Evolutionary conservation across 2,113 vertebrate species (phyloP), one percentile per base, ranked within the genome.

Genomic region (Willisornis vidua): DNA sequence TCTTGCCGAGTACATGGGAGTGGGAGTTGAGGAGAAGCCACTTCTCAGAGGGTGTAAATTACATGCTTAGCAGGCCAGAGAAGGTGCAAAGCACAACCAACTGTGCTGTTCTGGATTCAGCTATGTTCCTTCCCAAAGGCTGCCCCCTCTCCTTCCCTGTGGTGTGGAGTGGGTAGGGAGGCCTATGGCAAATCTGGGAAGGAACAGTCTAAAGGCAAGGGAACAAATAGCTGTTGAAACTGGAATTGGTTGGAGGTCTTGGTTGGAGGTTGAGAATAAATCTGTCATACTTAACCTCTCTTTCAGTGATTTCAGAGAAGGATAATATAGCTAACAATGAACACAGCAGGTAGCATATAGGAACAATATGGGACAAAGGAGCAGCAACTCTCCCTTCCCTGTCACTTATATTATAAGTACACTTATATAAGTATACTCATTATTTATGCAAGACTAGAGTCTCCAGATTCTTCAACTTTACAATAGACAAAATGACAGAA

Each of bases 241-340:
- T 71, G 65, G 90, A 90, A 93, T 86, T 92, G 84, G 48, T 2
- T 43, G 41, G 41, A 43, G 41, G 1, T 67, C 86, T 67, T 70
- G 83, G 90, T 93, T 63, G 86, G 91, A 95, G 94, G 72, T 37
- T 86, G 59, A 52, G 79, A 63, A 83, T 43, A 92, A 92, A 92
- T 89, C 83, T 71, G 55, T 90, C 61, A 55, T 77, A 71, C 43
- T 95, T 77, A 63, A 51, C 51, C 16, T 80, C 22, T 58, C 85
- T 84, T 88, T 80, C 93, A 84, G 88, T 90, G 83, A 2, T 71
- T 63, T 78, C 83, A 59, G 83, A 72, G 79, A n/a, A 80, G 59
- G 41, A 26, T 7, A 10, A 62, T 54, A 19, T 75, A 43, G 35
- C 63, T 49, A 41, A 77, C 1, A 14, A 62, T 48, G 89, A 74